Evolutionary conservation across 2,797 vertebrate genomes (phyloP).

Genomic region (Vultur gryphus): DNA sequence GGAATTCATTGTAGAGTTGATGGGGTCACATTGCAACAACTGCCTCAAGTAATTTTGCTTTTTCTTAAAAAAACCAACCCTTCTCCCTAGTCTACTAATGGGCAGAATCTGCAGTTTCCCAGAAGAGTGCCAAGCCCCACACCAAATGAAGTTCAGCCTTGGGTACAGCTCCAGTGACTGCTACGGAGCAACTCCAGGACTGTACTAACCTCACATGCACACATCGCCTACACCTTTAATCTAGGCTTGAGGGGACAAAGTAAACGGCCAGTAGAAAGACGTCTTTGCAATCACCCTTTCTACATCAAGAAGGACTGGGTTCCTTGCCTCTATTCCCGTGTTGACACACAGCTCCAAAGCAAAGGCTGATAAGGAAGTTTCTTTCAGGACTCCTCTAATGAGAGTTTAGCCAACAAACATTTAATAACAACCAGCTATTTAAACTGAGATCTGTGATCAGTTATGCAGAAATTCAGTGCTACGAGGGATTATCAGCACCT

Average conservation of each 20-base stretch:
- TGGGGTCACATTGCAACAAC: background rate
- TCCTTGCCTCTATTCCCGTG: background rate
- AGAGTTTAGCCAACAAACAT: background rate
- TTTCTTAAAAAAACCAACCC: background rate
- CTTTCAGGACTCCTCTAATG: background rate
- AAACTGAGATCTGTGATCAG: conserved; percentile 32
- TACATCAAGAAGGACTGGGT: background rate
- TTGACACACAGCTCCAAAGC: background rate
- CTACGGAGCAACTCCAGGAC: background rate
- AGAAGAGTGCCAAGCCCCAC: background rate
- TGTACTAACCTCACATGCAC: background rate
- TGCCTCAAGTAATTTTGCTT: background rate
- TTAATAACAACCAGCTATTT: conserved; percentile 12
- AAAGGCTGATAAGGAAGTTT: conserved; percentile 14
- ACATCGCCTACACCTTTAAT: background rate
- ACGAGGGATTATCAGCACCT: conserved; percentile 40
- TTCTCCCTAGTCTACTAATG: background rate
- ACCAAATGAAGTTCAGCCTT: background rate
- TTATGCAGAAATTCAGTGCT: conserved; percentile 17
- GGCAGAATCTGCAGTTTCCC: conserved; percentile 8
- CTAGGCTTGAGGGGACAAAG: background rate
- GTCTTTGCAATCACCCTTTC: background rate
- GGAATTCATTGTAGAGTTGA: background rate
- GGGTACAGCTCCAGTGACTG: background rate
- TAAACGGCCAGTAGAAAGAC: background rate